A percentile compares a stretch with the other conserved stretches of the same genome.
Evolutionary conservation across 2,113 vertebrate genomes (phyloP).

Genomic region (Charina bottae): DNA sequence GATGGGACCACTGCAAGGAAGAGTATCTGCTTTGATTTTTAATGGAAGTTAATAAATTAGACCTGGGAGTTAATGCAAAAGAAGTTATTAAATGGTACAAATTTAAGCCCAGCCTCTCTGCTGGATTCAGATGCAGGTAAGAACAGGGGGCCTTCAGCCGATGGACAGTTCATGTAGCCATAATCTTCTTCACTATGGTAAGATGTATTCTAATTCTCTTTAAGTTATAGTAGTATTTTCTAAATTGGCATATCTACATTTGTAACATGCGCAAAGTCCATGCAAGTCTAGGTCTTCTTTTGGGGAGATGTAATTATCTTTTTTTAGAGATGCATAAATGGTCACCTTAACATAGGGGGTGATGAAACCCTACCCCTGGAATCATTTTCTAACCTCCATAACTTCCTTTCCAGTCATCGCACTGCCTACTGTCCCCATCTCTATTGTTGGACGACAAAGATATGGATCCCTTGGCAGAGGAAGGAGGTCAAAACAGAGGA

Average conservation of each 20-base stretch:
- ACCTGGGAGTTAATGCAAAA: neutral
- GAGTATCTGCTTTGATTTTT: conserved; percentile 7
- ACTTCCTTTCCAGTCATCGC: too few relatives aligned
- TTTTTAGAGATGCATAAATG: neutral
- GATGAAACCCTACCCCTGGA: too few relatives aligned
- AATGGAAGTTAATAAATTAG: conserved; percentile 13
- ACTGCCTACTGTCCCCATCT: neutral
- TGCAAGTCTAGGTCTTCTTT: neutral
- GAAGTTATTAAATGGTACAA: neutral
- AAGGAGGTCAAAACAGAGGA: too few relatives aligned
- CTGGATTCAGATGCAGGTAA: neutral
- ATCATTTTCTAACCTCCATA: too few relatives aligned
- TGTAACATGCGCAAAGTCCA: neutral
- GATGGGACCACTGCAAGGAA: neutral
- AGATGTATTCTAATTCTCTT: neutral
- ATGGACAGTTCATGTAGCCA: neutral
- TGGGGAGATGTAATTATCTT: neutral
- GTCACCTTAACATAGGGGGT: neutral
- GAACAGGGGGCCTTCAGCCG: neutral
- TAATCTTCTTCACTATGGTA: neutral
- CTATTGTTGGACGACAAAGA: too few relatives aligned
- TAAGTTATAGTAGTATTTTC: neutral
- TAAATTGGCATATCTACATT: neutral
- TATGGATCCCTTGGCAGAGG: too few relatives aligned
- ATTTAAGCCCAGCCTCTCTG: too few relatives aligned